Evolutionary conservation across 2,888 invertebrate species (phyloP).

Genomic region (Zhuqinia jingwanae): DNA sequence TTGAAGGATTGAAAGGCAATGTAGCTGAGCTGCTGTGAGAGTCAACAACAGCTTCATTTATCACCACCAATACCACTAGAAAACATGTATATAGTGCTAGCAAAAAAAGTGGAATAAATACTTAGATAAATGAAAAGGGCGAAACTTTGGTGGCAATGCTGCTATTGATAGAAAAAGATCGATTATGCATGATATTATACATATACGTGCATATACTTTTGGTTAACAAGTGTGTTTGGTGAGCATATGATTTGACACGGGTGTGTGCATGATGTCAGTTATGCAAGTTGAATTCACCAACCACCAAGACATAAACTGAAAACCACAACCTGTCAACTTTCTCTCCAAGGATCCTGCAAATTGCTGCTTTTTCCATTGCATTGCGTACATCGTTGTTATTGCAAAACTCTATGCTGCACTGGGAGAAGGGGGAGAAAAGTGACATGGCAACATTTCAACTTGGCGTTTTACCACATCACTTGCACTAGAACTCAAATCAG

Average conservation of each 20-base stretch:
- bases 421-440: constrained; percentile 1
- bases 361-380: constrained; percentile 18
- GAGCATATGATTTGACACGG: neutral
- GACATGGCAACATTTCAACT: constrained; percentile 14
- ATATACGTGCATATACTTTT: neutral
- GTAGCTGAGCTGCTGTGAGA: neutral
- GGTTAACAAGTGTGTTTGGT: neutral
- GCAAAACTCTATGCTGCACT: neutral
- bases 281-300: constrained; percentile 29
- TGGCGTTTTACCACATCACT: neutral
- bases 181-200: constrained; percentile 11
- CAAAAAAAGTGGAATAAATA: neutral
- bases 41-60: neutral
- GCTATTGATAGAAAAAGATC: too few relatives aligned
- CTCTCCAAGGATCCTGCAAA: neutral
- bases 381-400: neutral
- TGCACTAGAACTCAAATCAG: neutral
- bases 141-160: neutral
- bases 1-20: neutral
- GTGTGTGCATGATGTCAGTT: neutral
- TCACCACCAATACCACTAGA: too few relatives aligned
- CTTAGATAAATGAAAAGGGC: too few relatives aligned
- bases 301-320: neutral
- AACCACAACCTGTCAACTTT: constrained; percentile 25
- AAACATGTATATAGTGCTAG: neutral